Conservation (phyloP, 64 coral and sea anemone species). For the Stichodactyla mertensii region DNA sequence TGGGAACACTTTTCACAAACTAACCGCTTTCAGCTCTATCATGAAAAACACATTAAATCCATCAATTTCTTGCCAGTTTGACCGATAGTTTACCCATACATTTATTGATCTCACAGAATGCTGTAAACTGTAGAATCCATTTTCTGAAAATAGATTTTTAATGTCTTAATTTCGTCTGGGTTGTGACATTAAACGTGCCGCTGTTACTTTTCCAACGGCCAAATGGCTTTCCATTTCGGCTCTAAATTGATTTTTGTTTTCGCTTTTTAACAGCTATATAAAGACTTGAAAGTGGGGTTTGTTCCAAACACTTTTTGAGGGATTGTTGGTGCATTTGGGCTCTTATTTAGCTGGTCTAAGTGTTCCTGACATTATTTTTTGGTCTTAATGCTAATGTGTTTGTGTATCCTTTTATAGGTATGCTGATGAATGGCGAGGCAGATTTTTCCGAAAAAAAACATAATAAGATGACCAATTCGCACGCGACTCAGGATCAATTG, state of each 20-base stretch:
- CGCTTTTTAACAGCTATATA: slow-evolving; percentile 3
- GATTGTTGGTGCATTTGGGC: not conserved
- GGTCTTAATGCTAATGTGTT: not conserved
- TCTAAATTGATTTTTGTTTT: slow-evolving; percentile 7
- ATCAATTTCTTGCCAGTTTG: too few species aligned
- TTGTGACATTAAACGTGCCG: not conserved
- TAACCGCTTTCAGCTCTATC: too few species aligned
- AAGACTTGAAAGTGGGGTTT: not conserved
- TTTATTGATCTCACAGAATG: too few species aligned
- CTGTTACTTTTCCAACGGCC: not conserved
- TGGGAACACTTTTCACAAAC: too few species aligned
- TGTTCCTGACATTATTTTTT: not conserved
- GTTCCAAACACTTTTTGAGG: not conserved
- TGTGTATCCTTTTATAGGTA: not conserved
- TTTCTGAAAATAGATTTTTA: not conserved
- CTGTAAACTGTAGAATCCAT: too few species aligned
- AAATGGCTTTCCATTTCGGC: not conserved
- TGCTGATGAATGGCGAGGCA: not conserved
- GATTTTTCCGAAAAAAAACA: not conserved
- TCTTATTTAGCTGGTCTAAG: not conserved
- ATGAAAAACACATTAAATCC: too few species aligned
- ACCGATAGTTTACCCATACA: too few species aligned
- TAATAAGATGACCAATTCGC: not conserved
- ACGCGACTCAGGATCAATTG: not conserved
- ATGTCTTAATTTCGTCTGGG: not conserved